phyloP scores from a whole-genome alignment of 2,888 invertebrate species.

The Lithophane semibrunnea region DNA sequence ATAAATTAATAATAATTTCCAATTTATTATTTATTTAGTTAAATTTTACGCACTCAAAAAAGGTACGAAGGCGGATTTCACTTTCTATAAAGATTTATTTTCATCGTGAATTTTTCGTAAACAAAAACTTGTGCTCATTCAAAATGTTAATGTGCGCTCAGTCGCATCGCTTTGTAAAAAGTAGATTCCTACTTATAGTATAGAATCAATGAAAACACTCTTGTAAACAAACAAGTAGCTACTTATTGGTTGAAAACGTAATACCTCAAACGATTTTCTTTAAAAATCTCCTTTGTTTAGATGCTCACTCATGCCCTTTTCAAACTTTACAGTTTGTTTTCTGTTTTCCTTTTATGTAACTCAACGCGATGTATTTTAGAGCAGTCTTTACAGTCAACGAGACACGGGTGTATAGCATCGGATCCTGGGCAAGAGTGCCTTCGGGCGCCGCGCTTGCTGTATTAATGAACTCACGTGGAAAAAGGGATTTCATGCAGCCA shows the following conservation, averaged over 20 bases:
- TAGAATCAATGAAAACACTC: neutral
- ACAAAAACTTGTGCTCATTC: neutral
- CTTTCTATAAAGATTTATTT: neutral
- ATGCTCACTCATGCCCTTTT: conserved; percentile 7
- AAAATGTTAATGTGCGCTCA: neutral
- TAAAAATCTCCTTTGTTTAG: neutral
- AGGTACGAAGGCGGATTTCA: neutral
- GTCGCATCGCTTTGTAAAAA: neutral
- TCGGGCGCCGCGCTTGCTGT: conserved; percentile 59
- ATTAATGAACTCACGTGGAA: conserved; percentile 72
- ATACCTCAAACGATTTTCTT: neutral
- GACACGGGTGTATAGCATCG: conserved; percentile 38
- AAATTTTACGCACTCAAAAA: no score
- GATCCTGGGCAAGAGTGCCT: conserved; percentile 56
- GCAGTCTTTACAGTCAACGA: conserved; percentile 53
- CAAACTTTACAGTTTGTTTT: conserved; percentile 28
- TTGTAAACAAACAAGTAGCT: conserved; percentile 8
- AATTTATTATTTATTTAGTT: neutral
- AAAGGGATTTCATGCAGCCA: conserved; percentile 70
- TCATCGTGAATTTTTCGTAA: neutral
- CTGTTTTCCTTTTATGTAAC: conserved; percentile 31
- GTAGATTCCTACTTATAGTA: neutral
- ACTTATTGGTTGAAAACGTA: neutral
- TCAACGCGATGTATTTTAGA: conserved; percentile 57
- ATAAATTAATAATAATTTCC: neutral